These are phyloP conservation scores for Cacoxenus indagator DNA, from an alignment of 2,888 invertebrate species.

Conservation along the genomic window DNA sequence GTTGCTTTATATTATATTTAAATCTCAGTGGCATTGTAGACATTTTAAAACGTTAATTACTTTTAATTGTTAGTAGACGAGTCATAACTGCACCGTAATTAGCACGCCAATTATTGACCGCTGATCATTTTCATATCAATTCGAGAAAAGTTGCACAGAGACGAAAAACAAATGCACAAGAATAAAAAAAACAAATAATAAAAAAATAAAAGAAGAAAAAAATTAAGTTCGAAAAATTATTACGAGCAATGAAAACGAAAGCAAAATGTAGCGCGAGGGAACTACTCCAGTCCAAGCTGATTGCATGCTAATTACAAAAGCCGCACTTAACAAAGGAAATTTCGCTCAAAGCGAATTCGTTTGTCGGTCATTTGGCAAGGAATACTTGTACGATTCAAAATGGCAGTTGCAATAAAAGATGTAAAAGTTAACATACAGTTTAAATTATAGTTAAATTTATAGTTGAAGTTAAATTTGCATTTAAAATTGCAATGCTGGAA, in stretches of 20 bases:
- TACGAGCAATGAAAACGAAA: not conserved
- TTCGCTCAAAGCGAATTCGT: too few relatives aligned
- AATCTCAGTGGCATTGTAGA: not conserved
- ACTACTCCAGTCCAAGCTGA: not conserved
- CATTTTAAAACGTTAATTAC: slow-evolving; percentile 55
- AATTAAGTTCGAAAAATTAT: not conserved
- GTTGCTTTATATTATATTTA: slow-evolving; percentile 4
- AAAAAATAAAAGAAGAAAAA: slow-evolving; percentile 5
- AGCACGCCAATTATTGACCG: slow-evolving; percentile 64
- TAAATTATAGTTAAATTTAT: too few relatives aligned
- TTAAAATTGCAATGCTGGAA: too few relatives aligned
- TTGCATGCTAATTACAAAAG: not conserved
- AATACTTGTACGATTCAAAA: too few relatives aligned
- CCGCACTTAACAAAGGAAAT: too few relatives aligned
- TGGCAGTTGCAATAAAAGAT: too few relatives aligned
- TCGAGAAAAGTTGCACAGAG: slow-evolving; percentile 38
- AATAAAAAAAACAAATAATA: too few relatives aligned
- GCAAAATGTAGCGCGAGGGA: not conserved
- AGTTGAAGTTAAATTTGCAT: too few relatives aligned
- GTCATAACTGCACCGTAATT: slow-evolving; percentile 67
- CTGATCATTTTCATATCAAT: slow-evolving; percentile 40
- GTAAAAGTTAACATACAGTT: too few relatives aligned
- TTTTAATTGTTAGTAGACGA: slow-evolving; percentile 65
- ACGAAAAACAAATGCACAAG: not conserved
- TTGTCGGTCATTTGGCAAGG: too few relatives aligned